Percentiles rank a stretch among this genome's conserved stretches.
These are phyloP conservation scores for Calameuta idolon DNA, from an alignment of 2,888 invertebrate species.

Conservation along the genomic window DNA sequence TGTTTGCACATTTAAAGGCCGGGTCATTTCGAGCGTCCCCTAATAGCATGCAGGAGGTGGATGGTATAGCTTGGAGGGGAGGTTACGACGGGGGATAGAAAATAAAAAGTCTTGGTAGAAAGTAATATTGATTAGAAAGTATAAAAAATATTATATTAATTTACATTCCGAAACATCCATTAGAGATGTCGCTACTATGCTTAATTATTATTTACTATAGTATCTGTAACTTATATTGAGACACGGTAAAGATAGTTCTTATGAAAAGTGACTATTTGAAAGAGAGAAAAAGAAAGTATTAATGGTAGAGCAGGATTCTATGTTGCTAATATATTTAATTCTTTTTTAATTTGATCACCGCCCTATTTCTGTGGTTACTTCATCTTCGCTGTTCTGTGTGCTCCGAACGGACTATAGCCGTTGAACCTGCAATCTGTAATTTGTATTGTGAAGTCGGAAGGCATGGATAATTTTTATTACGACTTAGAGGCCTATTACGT, in stretches of 20 bases:
- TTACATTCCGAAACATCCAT: background rate
- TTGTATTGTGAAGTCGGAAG: no score
- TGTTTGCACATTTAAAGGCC: constrained; percentile 4
- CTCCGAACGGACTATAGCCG: background rate
- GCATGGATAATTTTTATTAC: background rate
- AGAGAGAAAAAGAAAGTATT: background rate
- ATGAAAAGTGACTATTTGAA: background rate
- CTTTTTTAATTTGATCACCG: background rate
- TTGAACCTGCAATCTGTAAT: background rate
- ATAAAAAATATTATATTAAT: background rate
- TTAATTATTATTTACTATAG: background rate
- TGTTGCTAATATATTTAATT: background rate
- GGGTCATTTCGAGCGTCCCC: background rate
- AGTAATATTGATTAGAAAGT: background rate
- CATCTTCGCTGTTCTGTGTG: background rate
- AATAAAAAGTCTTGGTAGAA: background rate
- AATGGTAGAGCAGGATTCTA: background rate
- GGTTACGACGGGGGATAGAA: background rate
- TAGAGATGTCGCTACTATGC: background rate
- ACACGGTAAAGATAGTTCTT: background rate
- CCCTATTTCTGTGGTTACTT: background rate
- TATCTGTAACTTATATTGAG: background rate
- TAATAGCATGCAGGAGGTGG: background rate
- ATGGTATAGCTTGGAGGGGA: background rate
- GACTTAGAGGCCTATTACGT: background rate